Percentiles rank a stretch among this genome's conserved stretches.
These are phyloP conservation scores for Glaucomys volans DNA, from an alignment of 2,113 vertebrate genomes.

Conservation along the genomic window DNA sequence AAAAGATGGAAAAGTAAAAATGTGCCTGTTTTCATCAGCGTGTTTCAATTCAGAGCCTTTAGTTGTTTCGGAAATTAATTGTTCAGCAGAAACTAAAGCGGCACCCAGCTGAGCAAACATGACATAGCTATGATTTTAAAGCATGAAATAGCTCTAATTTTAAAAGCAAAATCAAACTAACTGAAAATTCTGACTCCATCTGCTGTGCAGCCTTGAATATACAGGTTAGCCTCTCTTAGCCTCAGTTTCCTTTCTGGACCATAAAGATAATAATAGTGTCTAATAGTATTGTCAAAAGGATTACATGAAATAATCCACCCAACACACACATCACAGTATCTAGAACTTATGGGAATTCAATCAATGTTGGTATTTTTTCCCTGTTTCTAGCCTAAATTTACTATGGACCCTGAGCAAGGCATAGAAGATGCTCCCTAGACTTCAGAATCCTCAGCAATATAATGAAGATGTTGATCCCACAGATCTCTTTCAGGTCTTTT, in stretches of 20 bases:
- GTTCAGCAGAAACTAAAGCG: slow-evolving; percentile 55
- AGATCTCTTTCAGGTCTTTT: background rate
- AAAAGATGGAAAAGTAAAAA: slow-evolving; percentile 6
- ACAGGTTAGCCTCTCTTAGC: background rate
- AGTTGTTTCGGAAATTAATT: slow-evolving; percentile 29
- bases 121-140: background rate
- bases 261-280: background rate
- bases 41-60: slow-evolving; percentile 1
- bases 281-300: background rate
- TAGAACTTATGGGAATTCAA: background rate
- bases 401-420: background rate
- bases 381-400: background rate
- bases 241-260: background rate
- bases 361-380: background rate
- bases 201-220: background rate
- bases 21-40: background rate
- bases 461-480: background rate
- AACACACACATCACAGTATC: background rate
- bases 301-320: background rate
- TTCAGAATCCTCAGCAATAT: background rate
- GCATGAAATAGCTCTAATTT: background rate
- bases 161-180: background rate
- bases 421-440: too few species aligned
- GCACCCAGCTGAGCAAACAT: background rate
- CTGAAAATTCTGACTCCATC: background rate